These are phyloP conservation scores for Amblyraja radiata DNA, from an alignment of 2,797 vertebrate genomes.

Conservation along the genomic window DNA sequence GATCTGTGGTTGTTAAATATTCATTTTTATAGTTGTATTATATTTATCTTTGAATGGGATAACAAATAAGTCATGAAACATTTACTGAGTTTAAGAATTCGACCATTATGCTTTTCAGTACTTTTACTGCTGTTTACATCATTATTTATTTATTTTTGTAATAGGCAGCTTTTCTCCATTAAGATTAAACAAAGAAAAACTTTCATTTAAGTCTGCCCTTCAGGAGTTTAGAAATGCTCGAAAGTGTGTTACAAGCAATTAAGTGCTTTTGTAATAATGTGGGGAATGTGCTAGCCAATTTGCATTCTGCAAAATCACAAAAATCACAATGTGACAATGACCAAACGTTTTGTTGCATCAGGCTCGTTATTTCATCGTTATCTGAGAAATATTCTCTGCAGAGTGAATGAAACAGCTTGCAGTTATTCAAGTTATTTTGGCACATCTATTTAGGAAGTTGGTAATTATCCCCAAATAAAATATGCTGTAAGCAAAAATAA, in stretches of 20 bases:
- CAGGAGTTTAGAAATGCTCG: neutral
- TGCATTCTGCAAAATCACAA: neutral
- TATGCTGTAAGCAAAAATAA: neutral
- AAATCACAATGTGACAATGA: neutral
- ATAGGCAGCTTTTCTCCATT: neutral
- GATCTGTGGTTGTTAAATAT: neutral
- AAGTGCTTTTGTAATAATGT: neutral
- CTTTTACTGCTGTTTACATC: neutral
- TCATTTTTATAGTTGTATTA: conserved; percentile 5
- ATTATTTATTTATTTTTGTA: neutral
- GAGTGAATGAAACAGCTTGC: neutral
- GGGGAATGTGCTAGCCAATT: neutral
- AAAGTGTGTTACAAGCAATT: neutral
- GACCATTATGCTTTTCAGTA: neutral
- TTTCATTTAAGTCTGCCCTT: neutral
- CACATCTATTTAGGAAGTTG: neutral
- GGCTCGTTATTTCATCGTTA: no score
- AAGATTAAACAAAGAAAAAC: neutral
- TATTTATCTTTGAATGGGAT: neutral
- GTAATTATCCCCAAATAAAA: neutral
- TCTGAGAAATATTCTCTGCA: no score
- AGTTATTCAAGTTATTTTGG: neutral
- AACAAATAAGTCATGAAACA: neutral
- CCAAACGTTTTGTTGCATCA: no score
- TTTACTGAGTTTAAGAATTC: neutral